Percentiles rank a stretch among this genome's conserved stretches.
phyloP scores from a whole-genome alignment of 2,797 vertebrate species.

The Todus mexicanus region DNA sequence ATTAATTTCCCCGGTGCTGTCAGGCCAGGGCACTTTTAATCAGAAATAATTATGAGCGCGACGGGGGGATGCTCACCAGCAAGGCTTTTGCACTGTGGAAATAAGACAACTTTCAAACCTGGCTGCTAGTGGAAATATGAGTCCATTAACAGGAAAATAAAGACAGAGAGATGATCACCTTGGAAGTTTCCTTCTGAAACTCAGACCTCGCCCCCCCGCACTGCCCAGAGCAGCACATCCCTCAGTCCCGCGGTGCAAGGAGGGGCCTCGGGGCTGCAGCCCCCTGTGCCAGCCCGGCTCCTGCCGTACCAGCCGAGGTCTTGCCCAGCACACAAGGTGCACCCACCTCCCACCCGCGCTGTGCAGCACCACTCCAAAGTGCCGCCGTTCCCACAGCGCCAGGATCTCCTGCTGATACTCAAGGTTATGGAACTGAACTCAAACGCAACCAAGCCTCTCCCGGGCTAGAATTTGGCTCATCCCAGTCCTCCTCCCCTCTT shows the following conservation, averaged over 20 bases:
- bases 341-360: fast-evolving
- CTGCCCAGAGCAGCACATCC: background rate
- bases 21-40: conserved; percentile 32
- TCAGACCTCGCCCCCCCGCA: no score
- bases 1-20: conserved; percentile 60
- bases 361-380: fast-evolving
- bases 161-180: background rate
- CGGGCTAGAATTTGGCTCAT: background rate
- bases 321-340: background rate
- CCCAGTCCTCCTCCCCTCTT: background rate
- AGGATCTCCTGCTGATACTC: fast-evolving
- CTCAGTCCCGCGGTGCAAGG: no score
- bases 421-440: background rate
- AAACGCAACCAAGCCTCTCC: background rate
- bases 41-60: conserved; percentile 44
- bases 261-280: no score
- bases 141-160: background rate
- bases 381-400: fast-evolving
- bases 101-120: conserved; percentile 7
- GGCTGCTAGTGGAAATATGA: background rate
- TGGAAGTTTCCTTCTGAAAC: background rate
- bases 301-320: background rate
- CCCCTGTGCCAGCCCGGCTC: background rate
- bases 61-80: background rate
- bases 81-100: background rate